Evolutionary conservation across 2,797 vertebrate genomes (phyloP), one percentile per base, ranked within the genome.

Genomic region (Anomalospiza imberbis): DNA sequence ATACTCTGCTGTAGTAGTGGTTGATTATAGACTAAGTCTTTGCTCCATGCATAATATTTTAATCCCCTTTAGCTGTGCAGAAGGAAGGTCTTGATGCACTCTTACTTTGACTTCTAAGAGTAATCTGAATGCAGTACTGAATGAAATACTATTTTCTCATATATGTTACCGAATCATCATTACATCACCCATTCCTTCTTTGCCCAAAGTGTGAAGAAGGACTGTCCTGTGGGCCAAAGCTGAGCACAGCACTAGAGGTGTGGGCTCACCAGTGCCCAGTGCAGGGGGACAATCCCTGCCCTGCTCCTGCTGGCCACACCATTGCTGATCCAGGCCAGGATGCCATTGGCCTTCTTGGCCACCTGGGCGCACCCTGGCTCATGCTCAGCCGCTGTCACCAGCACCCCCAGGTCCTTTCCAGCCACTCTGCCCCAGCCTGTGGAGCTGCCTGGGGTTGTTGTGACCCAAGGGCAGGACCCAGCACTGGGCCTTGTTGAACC

Each of bases 201-300:
- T 89, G 13, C 19, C 12, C 13, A 53, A 63, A 51, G 44, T 57
- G 10, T 14, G 16, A 9, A 54, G 24, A 44, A 62, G 6, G 5
- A 42, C 53, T 58, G 14, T 54, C 55, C 24, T n/a, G 3, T 50
- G 55, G 13, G 20, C 50, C 62, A 45, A 36, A 84, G 12, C 17
- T 50, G 17, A 13, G 12, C 25, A 40, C 15, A 50, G 32, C 0
- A 8, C 0, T 34, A 0, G 0, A 26, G 44, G 2, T 57, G 60
- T 9, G 7, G 13, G 51, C 42, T 31, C 60, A 12, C 0, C 60
- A 31, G 34, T 65, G 11, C 34, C 11, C 4, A 63, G 19, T 2
- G 40, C 42, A 48, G 34, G 17, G 22, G 20, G 25, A 42, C 51
- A 65, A 14, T 57, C 70, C 20, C 51, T 74, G 70, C 44, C 51